Percentiles rank a stretch among this genome's conserved stretches.
Evolutionary conservation across 2,797 vertebrate species (phyloP).

Genomic region (Acestrorhynchus altus): DNA sequence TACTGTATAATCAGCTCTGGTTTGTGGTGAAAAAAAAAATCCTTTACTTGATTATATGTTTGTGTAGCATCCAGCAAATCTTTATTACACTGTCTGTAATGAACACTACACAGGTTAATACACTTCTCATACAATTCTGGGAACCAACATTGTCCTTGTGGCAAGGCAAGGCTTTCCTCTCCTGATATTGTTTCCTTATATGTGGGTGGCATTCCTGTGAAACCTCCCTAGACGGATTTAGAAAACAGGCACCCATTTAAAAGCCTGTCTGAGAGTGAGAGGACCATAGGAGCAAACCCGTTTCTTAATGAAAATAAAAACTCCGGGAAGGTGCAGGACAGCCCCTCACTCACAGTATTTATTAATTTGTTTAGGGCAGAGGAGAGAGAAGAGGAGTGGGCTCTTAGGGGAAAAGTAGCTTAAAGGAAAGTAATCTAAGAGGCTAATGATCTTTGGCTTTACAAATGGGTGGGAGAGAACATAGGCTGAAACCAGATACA

Average conservation of each 20-base stretch:
- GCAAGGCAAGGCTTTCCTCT: slow-evolving; percentile 37
- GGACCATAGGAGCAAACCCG: slow-evolving; percentile 43
- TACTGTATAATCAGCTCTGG: background rate
- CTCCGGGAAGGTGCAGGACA: slow-evolving; percentile 39
- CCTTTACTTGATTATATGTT: slow-evolving; percentile 5
- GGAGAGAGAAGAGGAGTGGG: slow-evolving; percentile 62
- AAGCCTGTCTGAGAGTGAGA: slow-evolving; percentile 51
- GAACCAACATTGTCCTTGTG: slow-evolving; percentile 29
- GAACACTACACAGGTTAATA: slow-evolving; percentile 14
- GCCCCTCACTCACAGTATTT: slow-evolving; percentile 57
- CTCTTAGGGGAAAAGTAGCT: slow-evolving; percentile 62
- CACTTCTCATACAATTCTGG: slow-evolving; percentile 27
- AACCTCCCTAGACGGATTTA: slow-evolving; percentile 41
- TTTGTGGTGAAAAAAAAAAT: background rate
- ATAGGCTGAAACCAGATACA: slow-evolving; percentile 72
- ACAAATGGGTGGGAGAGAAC: slow-evolving; percentile 64
- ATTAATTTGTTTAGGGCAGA: slow-evolving; percentile 72
- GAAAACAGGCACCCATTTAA: slow-evolving; percentile 54
- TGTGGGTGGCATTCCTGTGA: slow-evolving; percentile 57
- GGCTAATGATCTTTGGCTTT: slow-evolving; percentile 73
- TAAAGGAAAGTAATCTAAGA: slow-evolving; percentile 73
- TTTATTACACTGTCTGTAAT: slow-evolving; percentile 34
- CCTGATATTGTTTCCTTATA: slow-evolving; percentile 52
- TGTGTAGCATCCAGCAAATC: background rate
- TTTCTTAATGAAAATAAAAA: slow-evolving; percentile 58